Base-by-base conservation (phyloP, 2,888 invertebrate species). In the Reticulitermes lucifugus region DNA sequence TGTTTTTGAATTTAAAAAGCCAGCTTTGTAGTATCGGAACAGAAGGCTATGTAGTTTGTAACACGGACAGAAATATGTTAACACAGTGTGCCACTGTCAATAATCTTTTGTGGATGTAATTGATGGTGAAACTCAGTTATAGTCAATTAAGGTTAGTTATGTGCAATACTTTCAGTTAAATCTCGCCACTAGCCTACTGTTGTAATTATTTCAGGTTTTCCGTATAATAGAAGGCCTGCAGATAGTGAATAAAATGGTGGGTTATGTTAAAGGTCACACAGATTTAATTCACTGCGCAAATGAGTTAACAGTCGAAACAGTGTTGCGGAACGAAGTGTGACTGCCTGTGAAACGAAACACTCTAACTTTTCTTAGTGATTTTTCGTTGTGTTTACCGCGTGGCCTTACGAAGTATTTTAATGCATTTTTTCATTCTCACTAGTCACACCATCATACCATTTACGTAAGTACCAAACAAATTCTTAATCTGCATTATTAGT, bases 101-200 rank as follows among this genome's bases (percentile, higher is more conserved):
- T 65, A 25, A 65, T 65, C 65, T 65, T n/a, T 65, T 65, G 6
- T 0, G 10, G 65, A n/a, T 65, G 65, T 25, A 65, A 65, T 65
- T 65, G 65, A 65, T 65, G 65, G 65, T 65, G n/a, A n/a, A 65
- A 25, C n/a, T 65, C 65, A 25, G n/a, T 25, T 65, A n/a, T 65
- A 25, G 65, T n/a, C 65, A 25, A 65, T 65, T 65, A 65, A 65
- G 65, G n/a, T 65, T n/a, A 65, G 65, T n/a, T 65, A n/a, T n/a
- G 65, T 25, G 25, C n/a, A 65, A 65, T 25, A 65, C n/a, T n/a
- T 65, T 65, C 65, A 25, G 65, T 12, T n/a, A 65, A n/a, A 65
- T n/a, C 65, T n/a, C 9, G 5, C n/a, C 65, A 12, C n/a, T 12
- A n/a, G n/a, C 9, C 14, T 65, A 14, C n/a, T n/a, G 35, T 35